phyloP scores from a whole-genome alignment of 2,888 invertebrate genomes.

The Watsonalla cultraria region DNA sequence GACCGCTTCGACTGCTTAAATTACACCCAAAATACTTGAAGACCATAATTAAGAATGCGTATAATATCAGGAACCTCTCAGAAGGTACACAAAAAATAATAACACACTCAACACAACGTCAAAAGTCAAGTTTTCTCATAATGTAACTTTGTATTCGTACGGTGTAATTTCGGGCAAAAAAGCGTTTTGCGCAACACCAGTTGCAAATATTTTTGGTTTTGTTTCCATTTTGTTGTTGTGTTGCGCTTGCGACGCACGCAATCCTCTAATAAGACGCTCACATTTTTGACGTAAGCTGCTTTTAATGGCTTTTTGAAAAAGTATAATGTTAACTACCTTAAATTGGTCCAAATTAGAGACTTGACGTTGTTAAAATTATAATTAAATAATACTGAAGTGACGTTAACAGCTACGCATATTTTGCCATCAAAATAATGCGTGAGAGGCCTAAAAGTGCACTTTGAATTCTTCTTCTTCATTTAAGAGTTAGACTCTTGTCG shows the following conservation, averaged over 20 bases:
- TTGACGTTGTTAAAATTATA: no score
- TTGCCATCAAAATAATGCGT: no score
- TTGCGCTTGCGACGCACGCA: neutral
- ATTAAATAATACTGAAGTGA: no score
- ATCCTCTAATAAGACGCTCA: neutral
- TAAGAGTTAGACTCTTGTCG: no score
- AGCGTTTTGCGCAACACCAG: neutral
- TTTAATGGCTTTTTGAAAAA: neutral
- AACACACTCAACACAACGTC: neutral
- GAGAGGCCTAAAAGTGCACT: no score
- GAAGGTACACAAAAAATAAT: neutral
- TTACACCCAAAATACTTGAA: neutral
- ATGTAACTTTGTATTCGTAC: neutral
- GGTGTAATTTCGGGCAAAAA: neutral
- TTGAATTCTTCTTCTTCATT: no score
- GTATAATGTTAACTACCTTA: neutral
- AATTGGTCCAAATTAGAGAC: neutral
- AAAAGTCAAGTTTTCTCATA: neutral
- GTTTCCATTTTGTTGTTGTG: neutral
- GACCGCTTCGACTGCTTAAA: neutral
- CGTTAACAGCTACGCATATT: no score
- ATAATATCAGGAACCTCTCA: neutral
- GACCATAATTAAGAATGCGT: neutral
- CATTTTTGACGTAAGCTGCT: neutral
- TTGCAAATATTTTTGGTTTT: slow-evolving; percentile 1